Percentiles rank a stretch among this genome's conserved stretches.
Evolutionary conservation across 2,113 vertebrate genomes (phyloP).

Genomic region (Xiphophorus couchianus): DNA sequence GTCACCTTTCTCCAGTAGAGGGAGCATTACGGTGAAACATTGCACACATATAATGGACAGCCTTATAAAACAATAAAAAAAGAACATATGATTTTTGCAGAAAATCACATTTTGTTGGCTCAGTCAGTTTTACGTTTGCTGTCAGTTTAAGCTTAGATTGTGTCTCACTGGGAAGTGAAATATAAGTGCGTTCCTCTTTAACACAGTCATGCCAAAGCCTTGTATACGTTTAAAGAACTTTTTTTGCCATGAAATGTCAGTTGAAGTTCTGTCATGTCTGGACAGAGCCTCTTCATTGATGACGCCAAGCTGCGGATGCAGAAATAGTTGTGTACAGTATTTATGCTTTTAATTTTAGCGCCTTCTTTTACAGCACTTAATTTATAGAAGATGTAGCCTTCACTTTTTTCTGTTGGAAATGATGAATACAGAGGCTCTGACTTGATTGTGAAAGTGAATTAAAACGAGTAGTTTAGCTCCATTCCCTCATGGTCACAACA

Average conservation of each 20-base stretch:
- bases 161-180: conserved; percentile 22
- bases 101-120: conserved; percentile 20
- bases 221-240: conserved; percentile 33
- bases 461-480: background rate
- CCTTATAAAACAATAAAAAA: conserved; percentile 22
- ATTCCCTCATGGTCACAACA: conserved; percentile 8
- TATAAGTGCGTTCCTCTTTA: conserved; percentile 51
- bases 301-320: conserved; percentile 58
- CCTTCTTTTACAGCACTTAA: conserved; percentile 84
- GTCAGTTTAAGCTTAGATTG: conserved; percentile 40
- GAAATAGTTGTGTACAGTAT: conserved; percentile 85
- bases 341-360: conserved; percentile 83
- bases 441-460: background rate
- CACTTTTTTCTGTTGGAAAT: conserved; percentile 49
- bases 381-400: conserved; percentile 79
- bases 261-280: conserved; percentile 23
- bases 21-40: conserved; percentile 66
- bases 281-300: conserved; percentile 35
- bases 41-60: conserved; percentile 34
- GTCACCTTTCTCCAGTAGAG: conserved; percentile 19
- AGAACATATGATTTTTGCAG: conserved; percentile 48
- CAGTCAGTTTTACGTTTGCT: conserved; percentile 37
- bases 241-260: conserved; percentile 30
- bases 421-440: conserved; percentile 20
- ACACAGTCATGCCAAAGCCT: conserved; percentile 60